Evolutionary conservation across 1,140 invertebrate species (phyloP), one percentile per base, ranked within the genome.

Genomic region (Mesaphorura yosii): DNA sequence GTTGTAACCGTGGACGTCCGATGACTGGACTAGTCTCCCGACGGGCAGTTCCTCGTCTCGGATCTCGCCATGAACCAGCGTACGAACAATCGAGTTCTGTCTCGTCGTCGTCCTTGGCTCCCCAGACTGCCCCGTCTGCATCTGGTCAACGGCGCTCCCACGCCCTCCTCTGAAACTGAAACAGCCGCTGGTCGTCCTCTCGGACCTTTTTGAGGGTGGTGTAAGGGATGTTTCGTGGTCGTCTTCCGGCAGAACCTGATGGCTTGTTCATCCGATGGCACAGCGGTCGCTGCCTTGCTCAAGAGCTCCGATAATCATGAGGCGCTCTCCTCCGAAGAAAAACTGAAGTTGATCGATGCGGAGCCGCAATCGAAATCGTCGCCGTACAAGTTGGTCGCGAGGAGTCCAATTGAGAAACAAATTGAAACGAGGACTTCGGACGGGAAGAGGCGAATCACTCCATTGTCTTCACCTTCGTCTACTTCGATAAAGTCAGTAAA

Each of bases 21-120:
- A 15, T 75, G 95, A 19, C 72, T 94, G 6, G 86, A 84, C 31
- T 98, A 94, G 95, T 96, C 92, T 27, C 93, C 95, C 2, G 94
- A 98, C 73, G 95, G 95, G 1, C 85, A 90, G 63, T 95, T 93
- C 71, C 73, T 98, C 39, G 83, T 98, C 2, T 93, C 91, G 0
- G 92, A 94, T 4, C 92, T 97, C 74, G 92, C 94, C 1, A 96
- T 97, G 87, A 98, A 98, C 70, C 62, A 81, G 84, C 56, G 68
- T 83, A 26, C 75, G 78, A 64, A 73, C 74, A 66, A 74, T 72
- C 28, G 74, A 74, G 31, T 84, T 89, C 87, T n/a, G n/a, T 69
- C 92, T 89, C 66, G 90, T 88, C 66, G 84, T 88, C 62, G 92
- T 90, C 1, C 84, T 97, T 57, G 94, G 93, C 7, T 94, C 90